These are phyloP conservation scores for Melitaea athalia DNA, from an alignment of 2,888 invertebrate species.

Conservation along the genomic window DNA sequence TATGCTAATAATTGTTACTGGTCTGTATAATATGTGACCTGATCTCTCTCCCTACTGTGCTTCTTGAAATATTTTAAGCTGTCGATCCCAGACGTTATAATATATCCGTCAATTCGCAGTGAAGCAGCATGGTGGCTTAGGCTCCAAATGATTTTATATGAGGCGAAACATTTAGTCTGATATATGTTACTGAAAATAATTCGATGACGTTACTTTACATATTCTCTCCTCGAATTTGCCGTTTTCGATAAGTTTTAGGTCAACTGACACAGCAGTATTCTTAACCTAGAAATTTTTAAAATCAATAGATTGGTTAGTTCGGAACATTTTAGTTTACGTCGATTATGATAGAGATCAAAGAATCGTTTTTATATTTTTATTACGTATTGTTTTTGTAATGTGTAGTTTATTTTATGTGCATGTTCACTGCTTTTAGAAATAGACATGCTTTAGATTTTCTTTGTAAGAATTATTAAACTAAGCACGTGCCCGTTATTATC, in stretches of 20 bases:
- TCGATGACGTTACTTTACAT: background rate
- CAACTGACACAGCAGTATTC: constrained; percentile 23
- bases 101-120: no score
- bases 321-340: constrained; percentile 14
- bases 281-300: constrained; percentile 21
- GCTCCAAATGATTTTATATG: background rate
- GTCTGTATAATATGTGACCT: no score
- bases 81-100: no score
- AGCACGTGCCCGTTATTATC: no score
- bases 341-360: constrained; percentile 26
- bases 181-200: background rate
- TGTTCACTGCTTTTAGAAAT: constrained; percentile 2
- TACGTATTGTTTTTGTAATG: background rate
- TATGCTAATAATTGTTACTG: no score
- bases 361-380: background rate
- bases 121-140: no score
- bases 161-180: no score
- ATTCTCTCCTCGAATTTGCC: background rate
- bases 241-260: constrained; percentile 14
- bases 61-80: no score
- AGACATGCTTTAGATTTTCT: background rate
- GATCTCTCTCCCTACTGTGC: no score
- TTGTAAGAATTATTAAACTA: background rate
- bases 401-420: constrained; percentile 11
- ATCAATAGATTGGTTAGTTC: constrained; percentile 1